phyloP scores from a whole-genome alignment of 2,113 vertebrate species.

The Oncorhynchus clarkii region DNA sequence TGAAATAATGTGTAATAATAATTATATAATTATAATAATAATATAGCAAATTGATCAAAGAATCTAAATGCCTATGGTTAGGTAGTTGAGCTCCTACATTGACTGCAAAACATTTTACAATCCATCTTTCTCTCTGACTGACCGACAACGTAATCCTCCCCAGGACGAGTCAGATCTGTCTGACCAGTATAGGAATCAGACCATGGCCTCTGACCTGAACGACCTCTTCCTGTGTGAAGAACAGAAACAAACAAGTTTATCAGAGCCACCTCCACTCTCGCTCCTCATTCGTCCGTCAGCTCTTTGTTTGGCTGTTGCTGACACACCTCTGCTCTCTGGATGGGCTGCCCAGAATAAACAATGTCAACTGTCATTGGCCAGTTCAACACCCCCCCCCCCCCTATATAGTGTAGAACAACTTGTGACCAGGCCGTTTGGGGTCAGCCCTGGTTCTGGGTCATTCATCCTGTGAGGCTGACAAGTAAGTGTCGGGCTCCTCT shows the following conservation, averaged over 20 bases:
- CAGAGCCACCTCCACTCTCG: not conserved
- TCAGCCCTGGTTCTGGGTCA: not conserved
- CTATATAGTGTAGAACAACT: too few relatives aligned
- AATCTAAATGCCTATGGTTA: too few relatives aligned
- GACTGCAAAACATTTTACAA: too few relatives aligned
- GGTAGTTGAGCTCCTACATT: too few relatives aligned
- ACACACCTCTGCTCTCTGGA: not conserved
- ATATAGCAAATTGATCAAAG: too few relatives aligned
- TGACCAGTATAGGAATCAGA: not conserved
- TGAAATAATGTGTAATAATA: too few relatives aligned
- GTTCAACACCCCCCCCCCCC: not conserved
- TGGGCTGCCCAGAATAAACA: not conserved
- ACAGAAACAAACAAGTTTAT: not conserved
- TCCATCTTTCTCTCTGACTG: not conserved
- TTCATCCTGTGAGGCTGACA: not conserved
- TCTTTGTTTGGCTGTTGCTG: constrained; percentile 18
- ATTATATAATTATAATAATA: too few relatives aligned
- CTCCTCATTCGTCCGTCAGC: not conserved
- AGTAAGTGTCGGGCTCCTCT: not conserved
- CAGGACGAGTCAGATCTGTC: too few relatives aligned
- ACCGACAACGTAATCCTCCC: too few relatives aligned
- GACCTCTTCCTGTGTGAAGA: not conserved
- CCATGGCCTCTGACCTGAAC: not conserved
- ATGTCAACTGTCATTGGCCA: not conserved
- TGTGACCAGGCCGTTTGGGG: too few relatives aligned